These are phyloP conservation scores for Rhopilema esculentum DNA, from an alignment of 30 jellyfish, hydroid and myxozoan genomes.

Conservation along the genomic window DNA sequence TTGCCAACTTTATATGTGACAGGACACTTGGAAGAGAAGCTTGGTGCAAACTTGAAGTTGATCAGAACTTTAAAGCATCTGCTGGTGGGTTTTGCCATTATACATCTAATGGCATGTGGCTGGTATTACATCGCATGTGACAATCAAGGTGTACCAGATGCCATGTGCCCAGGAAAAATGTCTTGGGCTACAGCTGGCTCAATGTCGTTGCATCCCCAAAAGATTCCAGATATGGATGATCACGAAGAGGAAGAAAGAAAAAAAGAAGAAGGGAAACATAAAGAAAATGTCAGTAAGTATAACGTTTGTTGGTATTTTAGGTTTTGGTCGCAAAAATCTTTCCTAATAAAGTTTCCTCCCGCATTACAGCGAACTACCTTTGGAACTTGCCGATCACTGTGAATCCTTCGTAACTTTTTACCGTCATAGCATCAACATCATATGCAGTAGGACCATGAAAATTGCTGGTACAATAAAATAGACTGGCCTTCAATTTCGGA, in stretches of 20 bases:
- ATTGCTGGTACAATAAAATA: too few species aligned
- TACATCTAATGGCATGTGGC: slow-evolving; percentile 32
- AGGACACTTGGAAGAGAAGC: slow-evolving; percentile 23
- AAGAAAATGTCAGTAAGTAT: too few species aligned
- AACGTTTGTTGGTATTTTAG: too few species aligned
- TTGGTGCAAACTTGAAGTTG: slow-evolving; percentile 3
- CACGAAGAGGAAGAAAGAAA: neutral
- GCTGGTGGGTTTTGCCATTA: neutral
- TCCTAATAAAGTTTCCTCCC: too few species aligned
- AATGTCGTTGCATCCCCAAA: neutral
- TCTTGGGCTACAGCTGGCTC: slow-evolving; percentile 6
- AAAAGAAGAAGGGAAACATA: neutral
- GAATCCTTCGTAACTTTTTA: too few species aligned
- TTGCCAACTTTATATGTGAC: neutral
- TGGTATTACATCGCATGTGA: slow-evolving; percentile 35
- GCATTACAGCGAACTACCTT: too few species aligned
- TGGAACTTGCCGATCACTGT: too few species aligned
- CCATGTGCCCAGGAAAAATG: neutral
- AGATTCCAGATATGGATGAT: neutral
- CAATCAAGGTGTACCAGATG: neutral
- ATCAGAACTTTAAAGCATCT: slow-evolving; percentile 17
- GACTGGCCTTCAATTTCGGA: too few species aligned
- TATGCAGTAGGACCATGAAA: too few species aligned
- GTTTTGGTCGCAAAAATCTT: too few species aligned
- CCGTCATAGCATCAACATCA: too few species aligned